phyloP scores from a whole-genome alignment of 2,888 invertebrate species.

The Trissoscelio sp. region DNA sequence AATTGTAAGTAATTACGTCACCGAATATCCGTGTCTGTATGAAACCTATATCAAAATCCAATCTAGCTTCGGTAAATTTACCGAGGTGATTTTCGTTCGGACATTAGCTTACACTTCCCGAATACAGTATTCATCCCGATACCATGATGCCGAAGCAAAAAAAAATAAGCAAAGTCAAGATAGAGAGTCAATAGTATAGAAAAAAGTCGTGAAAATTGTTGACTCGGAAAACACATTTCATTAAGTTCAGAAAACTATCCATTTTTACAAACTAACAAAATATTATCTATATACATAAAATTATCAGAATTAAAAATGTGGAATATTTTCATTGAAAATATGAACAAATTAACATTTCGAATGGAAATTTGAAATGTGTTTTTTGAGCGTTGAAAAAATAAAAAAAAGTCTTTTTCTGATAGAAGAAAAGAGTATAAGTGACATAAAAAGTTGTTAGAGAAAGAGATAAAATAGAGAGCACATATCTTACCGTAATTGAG shows the following conservation, averaged over 20 bases:
- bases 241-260: background rate
- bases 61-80: background rate
- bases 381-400: background rate
- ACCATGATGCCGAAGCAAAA: slow-evolving; percentile 9
- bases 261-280: too few species aligned
- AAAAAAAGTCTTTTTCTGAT: background rate
- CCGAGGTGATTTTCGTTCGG: background rate
- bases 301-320: background rate
- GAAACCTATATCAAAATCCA: slow-evolving; percentile 4
- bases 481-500: slow-evolving; percentile 69
- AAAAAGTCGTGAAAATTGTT: slow-evolving; percentile 26
- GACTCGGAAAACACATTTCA: slow-evolving; percentile 27
- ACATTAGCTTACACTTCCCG: background rate
- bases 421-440: slow-evolving; percentile 39
- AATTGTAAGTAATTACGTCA: background rate
- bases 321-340: background rate
- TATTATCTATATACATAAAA: background rate
- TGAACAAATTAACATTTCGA: background rate
- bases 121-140: slow-evolving; percentile 12
- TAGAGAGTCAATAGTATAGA: slow-evolving; percentile 23
- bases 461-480: slow-evolving; percentile 59
- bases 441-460: slow-evolving; percentile 52
- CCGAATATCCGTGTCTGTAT: background rate
- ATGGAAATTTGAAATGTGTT: background rate
- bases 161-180: slow-evolving; percentile 23